Evolutionary conservation across 1,140 invertebrate genomes (phyloP), one percentile per base, ranked within the genome.

Genomic region (Drosophila teissieri): DNA sequence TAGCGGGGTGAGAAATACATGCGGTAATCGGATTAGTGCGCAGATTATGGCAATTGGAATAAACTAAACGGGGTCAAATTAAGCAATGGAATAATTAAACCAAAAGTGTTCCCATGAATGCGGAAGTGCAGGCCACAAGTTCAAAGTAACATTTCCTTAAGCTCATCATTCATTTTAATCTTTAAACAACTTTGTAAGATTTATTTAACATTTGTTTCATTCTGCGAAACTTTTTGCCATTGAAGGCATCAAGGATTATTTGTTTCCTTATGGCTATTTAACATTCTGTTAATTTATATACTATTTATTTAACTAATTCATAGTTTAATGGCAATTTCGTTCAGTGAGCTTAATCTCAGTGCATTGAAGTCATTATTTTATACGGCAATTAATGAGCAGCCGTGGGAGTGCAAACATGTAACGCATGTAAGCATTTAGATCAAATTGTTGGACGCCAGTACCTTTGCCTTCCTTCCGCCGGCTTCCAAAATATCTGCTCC

Each of bases 391-490:
- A 83, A 90, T 85, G 70, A 48, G 11, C 46, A 49, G 63, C 55
- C 85, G 80, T 89, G 85, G 84, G 84, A 88, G 82, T 86, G 67
- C 49, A 48, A 72, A 78, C 60, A 49, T 78, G 75, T 79, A 67
- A 60, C 49, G 60, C 76, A 78, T 78, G 73, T 78, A 77, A 77
- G 57, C 63, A 77, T 76, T 67, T 74, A 40, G 72, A 56, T 52
- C 72, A 39, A 39, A 70, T 55, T 69, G 36, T 36, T 48, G 49
- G 40, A 39, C 19, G 40, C 22, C 45, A 51, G 58, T 39, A 34
- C 31, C 15, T 27, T 34, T 6, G n/a, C 36, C n/a, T 10, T 17
- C 10, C 57, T 15, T 5, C 24, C 11, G 14, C 17, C 24, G 14
- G 14, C 17, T 4, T 1, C 2, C n/a, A 8, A 11, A 49, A 34